Percentiles rank a stretch among this genome's conserved stretches.
Evolutionary conservation across 2,113 vertebrate genomes (phyloP).

Genomic region (Gnathonemus echidnorhynchus): DNA sequence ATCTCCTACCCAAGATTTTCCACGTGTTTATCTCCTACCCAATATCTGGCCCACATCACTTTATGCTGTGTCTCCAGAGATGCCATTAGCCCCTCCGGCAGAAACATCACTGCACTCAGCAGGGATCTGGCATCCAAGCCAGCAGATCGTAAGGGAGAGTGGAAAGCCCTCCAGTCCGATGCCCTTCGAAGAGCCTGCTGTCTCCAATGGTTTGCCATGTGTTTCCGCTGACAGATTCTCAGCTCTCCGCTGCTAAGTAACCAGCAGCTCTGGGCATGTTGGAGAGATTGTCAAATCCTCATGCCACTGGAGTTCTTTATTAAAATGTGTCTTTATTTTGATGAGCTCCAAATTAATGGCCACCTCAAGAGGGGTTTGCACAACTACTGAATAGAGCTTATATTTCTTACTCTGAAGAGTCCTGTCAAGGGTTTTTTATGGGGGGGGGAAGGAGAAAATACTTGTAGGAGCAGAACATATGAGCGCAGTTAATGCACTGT

Average conservation of each 20-base stretch:
- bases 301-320: neutral
- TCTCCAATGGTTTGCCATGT: conserved; percentile 24
- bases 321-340: conserved; percentile 3
- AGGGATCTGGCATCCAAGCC: conserved; percentile 24
- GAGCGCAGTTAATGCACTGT: neutral
- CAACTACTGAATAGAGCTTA: neutral
- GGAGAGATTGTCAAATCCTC: conserved; percentile 17
- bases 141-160: conserved; percentile 31
- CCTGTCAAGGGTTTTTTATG: neutral
- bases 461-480: neutral
- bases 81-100: conserved; percentile 22
- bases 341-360: neutral
- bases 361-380: neutral
- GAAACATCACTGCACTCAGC: neutral
- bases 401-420: neutral
- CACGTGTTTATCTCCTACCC: neutral
- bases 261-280: conserved; percentile 18
- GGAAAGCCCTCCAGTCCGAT: conserved; percentile 28
- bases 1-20: neutral
- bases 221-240: conserved; percentile 40
- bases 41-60: conserved; percentile 29
- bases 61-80: conserved; percentile 27
- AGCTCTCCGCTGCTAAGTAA: conserved; percentile 34
- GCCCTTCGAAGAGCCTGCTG: conserved; percentile 25
- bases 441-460: neutral